Percentiles rank a stretch among this genome's conserved stretches.
These are phyloP conservation scores for Eolophus roseicapilla DNA, from an alignment of 2,113 vertebrate species.

Conservation along the genomic window DNA sequence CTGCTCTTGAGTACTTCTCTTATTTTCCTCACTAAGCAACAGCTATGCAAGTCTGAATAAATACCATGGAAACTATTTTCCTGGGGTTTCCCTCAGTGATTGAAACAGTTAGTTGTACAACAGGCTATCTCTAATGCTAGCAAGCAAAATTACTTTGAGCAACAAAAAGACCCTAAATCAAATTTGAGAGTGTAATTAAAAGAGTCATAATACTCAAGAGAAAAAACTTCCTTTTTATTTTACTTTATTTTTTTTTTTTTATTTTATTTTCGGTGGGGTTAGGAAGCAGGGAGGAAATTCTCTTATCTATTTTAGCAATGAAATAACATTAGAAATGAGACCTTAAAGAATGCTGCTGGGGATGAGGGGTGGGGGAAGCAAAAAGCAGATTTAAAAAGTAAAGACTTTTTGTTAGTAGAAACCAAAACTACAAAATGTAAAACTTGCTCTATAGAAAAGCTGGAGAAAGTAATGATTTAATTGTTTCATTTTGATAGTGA, in stretches of 20 bases:
- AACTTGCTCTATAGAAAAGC: neutral
- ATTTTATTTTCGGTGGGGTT: neutral
- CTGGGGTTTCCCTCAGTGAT: neutral
- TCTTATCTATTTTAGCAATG: conserved; percentile 11
- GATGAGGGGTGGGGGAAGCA: neutral
- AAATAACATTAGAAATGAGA: neutral
- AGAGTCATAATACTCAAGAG: neutral
- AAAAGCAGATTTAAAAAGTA: neutral
- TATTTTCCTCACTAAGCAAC: neutral
- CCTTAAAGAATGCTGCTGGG: neutral
- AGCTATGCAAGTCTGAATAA: neutral
- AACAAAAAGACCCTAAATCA: neutral
- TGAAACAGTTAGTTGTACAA: neutral
- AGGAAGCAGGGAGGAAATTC: neutral
- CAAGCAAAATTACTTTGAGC: conserved; percentile 5
- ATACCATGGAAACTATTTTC: conserved; percentile 39
- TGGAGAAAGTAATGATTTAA: neutral
- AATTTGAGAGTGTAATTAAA: conserved; percentile 26
- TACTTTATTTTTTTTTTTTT: no score
- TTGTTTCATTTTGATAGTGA: neutral
- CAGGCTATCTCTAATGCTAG: neutral
- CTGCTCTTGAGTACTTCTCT: neutral
- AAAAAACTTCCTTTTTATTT: neutral
- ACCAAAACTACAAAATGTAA: neutral
- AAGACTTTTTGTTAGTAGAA: neutral